Base-by-base conservation (phyloP, 2,113 vertebrate species). In the Pelodiscus sinensis region DNA sequence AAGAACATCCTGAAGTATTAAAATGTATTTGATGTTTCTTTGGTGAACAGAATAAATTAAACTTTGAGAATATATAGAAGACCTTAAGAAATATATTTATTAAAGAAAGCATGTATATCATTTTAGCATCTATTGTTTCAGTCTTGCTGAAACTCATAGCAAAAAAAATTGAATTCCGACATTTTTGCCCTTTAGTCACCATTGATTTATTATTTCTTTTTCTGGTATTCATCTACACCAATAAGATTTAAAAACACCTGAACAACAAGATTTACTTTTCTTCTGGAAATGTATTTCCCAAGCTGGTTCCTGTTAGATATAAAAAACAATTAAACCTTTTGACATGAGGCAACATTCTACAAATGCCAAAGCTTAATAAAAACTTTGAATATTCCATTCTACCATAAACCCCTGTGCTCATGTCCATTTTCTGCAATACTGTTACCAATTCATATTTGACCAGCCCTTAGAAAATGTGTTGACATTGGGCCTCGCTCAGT, bases 131-230 rank as follows among this genome's bases (percentile, higher is more conserved):
- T 88, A 68, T 80, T 96, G 8, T 91, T 3, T 86, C 1, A 52
- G 18, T 31, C 31, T 1, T n/a, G 19, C 16, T 79, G 56, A 95
- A 96, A 87, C 2, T 85, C 4, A 79, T 25, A 1, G 3, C 52
- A 85, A 93, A 88, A 78, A 65, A 73, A 15, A 93, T 4, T 78
- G 38, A 83, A 84, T 82, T 89, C 14, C 27, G 81, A 25, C 31
- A 80, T 73, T 96, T 94, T 96, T 94, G 6, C 19, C 14, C 75
- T 88, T 93, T 89, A 71, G 65, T 93, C 50, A 51, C 68, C 87
- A 86, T 14, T 62, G 27, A 31, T 90, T 90, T 91, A 29, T 79
- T 83, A 27, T 62, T 68, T 91, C 56, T 92, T 60, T 51, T 90
- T 9, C 38, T 68, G 50, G 52, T 94, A 79, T 95, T 94, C 79